Conservation (phyloP, 2,888 invertebrate genomes). For the Andrena trimmerana region DNA sequence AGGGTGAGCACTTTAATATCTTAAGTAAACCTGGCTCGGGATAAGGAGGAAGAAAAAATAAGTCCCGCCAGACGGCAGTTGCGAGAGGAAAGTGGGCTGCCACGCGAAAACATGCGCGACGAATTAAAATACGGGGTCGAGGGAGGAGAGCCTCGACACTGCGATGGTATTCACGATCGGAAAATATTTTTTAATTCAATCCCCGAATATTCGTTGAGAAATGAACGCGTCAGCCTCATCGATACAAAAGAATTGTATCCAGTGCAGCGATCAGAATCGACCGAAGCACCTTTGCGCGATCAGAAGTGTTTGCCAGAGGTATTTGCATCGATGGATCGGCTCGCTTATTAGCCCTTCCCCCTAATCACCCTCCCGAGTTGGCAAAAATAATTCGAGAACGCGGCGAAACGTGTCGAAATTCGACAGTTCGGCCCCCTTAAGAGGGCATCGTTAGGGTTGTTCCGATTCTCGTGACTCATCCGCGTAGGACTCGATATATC, state of each 20-base stretch:
- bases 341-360: neutral
- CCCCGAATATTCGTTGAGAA: neutral
- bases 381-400: conserved; percentile 32
- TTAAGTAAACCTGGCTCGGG: conserved; percentile 82
- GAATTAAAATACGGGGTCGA: conserved; percentile 79
- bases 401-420: conserved; percentile 50
- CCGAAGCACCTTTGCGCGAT: neutral
- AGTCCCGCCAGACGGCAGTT: conserved; percentile 72
- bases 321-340: neutral
- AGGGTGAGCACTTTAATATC: conserved; percentile 83
- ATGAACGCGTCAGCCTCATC: too few relatives aligned
- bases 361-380: neutral
- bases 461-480: conserved; percentile 71
- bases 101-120: conserved; percentile 79
- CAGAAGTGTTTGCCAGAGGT: neutral
- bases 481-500: conserved; percentile 63
- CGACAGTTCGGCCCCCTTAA: conserved; percentile 49
- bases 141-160: conserved; percentile 13
- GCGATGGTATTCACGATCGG: conserved; percentile 5
- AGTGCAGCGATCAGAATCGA: neutral
- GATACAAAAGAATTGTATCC: neutral
- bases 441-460: conserved; percentile 68
- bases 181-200: conserved; percentile 17
- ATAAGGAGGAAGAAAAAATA: conserved; percentile 77
- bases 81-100: conserved; percentile 48